Evolutionary conservation across 1,140 invertebrate genomes (phyloP), one percentile per base, ranked within the genome.

Genomic region (Temnothorax longispinosus): DNA sequence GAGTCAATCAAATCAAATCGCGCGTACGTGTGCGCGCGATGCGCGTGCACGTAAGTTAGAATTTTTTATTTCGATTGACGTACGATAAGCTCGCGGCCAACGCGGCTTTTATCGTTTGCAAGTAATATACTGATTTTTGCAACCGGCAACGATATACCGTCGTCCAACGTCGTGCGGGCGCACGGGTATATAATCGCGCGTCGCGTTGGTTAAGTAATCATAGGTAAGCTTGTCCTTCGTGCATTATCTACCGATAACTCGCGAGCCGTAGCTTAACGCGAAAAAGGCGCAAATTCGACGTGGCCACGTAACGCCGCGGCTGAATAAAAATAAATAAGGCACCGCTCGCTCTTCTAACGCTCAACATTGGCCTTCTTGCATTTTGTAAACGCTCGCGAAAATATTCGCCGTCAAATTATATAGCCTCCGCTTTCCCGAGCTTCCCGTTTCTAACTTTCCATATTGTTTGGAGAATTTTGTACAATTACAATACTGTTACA

Each of bases 171-270:
- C 50, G 65, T 67, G 58, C 44, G 27, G 41, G 60, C 56, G 47
- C 32, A 38, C 54, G 10, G 76, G 58, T 86, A 27, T 27, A 27
- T 27, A 82, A 90, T 88, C 65, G 86, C 62, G 58, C 65, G 62
- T 75, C 69, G 38, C 21, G 65, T 88, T 90, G 62, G 82, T 90
- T 87, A 80, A 90, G 72, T 90, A 90, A 90, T 87, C 89, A 60
- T 88, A 88, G 82, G 89, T 90, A 88, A 90, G 85, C 77, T 84
- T 67, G 90, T 84, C 90, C 90, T 91, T 91, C 90, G 87, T 41
- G 11, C 74, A 85, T 85, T 91, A 91, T 91, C 82, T 88, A 84
- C 72, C 72, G 87, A 91, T 90, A 90, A 58, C 87, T 76, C 11
- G 27, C 44, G 21, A 67, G 64, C n/a, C 67, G 44, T 50, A 50